These are phyloP conservation scores for Sylvicola cinctus DNA, from an alignment of 2,888 invertebrate genomes.

Conservation along the genomic window DNA sequence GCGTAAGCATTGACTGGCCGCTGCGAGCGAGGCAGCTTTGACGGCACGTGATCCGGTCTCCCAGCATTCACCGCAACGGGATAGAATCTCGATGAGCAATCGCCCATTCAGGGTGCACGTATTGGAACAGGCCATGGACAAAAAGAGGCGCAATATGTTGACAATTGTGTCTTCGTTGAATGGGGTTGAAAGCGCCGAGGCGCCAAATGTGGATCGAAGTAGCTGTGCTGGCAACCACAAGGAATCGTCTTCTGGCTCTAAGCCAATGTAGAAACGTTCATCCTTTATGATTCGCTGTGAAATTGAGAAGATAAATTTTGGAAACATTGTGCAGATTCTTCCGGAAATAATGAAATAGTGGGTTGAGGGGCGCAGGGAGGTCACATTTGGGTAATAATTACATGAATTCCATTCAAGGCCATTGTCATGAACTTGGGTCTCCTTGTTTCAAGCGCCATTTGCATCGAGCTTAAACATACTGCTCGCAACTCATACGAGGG, in stretches of 20 bases:
- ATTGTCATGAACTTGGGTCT: slow-evolving; percentile 64
- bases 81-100: slow-evolving; percentile 67
- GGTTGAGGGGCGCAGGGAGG: too few relatives aligned
- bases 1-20: slow-evolving; percentile 71
- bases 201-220: slow-evolving; percentile 52
- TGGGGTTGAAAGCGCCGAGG: slow-evolving; percentile 33
- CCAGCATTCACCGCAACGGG: slow-evolving; percentile 65
- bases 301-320: not conserved
- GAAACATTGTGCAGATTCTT: not conserved
- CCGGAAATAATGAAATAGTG: not conserved
- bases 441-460: slow-evolving; percentile 72
- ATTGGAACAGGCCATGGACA: slow-evolving; percentile 73
- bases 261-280: slow-evolving; percentile 74
- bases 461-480: slow-evolving; percentile 66
- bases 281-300: slow-evolving; percentile 71
- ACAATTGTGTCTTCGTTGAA: slow-evolving; percentile 72
- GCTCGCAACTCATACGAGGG: slow-evolving; percentile 68
- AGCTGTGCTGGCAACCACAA: slow-evolving; percentile 85
- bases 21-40: slow-evolving; percentile 72
- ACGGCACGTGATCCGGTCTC: slow-evolving; percentile 60
- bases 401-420: slow-evolving; percentile 77
- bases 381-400: slow-evolving; percentile 27
- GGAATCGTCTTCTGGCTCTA: slow-evolving; percentile 81
- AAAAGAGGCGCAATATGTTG: slow-evolving; percentile 41
- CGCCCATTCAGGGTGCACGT: slow-evolving; percentile 80